phyloP scores from a whole-genome alignment of 2,888 invertebrate genomes.

The Yponomeuta plumbellus region DNA sequence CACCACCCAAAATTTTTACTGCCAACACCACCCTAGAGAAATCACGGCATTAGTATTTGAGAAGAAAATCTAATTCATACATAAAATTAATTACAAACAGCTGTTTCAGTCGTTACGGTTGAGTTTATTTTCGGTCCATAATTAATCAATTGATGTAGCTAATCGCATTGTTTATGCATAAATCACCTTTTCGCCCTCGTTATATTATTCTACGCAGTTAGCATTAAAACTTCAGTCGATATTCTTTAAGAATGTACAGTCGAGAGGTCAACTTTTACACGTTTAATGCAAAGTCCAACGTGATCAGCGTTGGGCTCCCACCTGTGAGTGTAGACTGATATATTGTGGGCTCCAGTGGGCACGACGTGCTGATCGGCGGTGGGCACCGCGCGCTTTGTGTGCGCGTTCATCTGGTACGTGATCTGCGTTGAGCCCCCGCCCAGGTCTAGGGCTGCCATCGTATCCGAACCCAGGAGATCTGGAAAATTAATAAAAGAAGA shows the following conservation, averaged over 20 bases:
- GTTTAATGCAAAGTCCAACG: background rate
- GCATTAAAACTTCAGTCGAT: background rate
- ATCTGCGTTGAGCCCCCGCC: conserved; percentile 89
- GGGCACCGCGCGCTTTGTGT: conserved; percentile 34
- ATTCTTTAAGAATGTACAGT: background rate
- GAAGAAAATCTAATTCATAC: too few species aligned
- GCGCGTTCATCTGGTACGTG: conserved; percentile 67
- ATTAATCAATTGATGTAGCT: too few species aligned
- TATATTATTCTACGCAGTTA: too few species aligned
- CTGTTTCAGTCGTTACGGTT: too few species aligned
- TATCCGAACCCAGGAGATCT: conserved; percentile 56
- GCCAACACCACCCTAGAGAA: too few species aligned
- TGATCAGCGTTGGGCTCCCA: conserved; percentile 30
- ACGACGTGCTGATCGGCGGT: conserved; percentile 46
- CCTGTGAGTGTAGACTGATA: conserved; percentile 70
- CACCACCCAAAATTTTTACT: too few species aligned
- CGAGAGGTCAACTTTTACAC: background rate
- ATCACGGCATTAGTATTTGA: too few species aligned
- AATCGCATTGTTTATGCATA: too few species aligned
- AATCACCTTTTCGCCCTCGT: too few species aligned
- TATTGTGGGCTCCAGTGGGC: conserved; percentile 51
- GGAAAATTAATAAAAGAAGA: conserved; percentile 13
- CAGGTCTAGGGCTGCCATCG: conserved; percentile 91
- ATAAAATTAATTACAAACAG: too few species aligned
- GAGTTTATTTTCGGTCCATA: too few species aligned